Conservation (phyloP, 1,140 invertebrate genomes). For the Drosophila parvula region DNA sequence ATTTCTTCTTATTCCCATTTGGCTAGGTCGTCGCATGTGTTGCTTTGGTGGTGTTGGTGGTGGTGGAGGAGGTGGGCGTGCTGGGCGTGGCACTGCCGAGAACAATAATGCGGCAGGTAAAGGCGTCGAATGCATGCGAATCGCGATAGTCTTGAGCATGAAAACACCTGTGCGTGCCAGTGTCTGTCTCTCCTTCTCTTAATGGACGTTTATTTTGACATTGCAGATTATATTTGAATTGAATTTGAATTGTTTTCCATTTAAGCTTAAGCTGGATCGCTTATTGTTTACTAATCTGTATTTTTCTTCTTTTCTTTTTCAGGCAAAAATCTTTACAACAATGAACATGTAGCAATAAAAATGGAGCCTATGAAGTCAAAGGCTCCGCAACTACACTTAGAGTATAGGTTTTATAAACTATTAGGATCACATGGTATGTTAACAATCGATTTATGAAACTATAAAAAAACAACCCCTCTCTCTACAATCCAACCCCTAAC, state of each 20-base stretch:
- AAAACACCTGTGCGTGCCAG: constrained; percentile 18
- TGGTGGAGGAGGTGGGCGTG: constrained; percentile 47
- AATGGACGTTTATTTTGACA: constrained; percentile 3
- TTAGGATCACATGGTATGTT: constrained; percentile 95
- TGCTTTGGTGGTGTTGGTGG: constrained; percentile 65
- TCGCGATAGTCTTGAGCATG: constrained; percentile 49
- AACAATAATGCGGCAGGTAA: constrained; percentile 59
- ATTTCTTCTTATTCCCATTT: constrained; percentile 10
- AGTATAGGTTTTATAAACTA: constrained; percentile 99
- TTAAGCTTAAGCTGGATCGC: background rate
- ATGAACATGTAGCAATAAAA: constrained; percentile 99
- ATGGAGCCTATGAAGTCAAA: constrained; percentile 99
- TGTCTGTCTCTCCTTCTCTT: constrained; percentile 14
- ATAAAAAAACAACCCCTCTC: constrained; percentile 10
- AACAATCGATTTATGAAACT: constrained; percentile 10
- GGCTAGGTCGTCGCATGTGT: constrained; percentile 76
- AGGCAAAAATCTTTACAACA: constrained; percentile 99
- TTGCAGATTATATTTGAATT: constrained; percentile 19
- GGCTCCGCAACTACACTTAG: constrained; percentile 99
- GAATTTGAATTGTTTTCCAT: background rate
- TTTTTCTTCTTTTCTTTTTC: constrained; percentile 84
- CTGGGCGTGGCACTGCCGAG: constrained; percentile 56
- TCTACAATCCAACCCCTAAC: constrained; percentile 16
- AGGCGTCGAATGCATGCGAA: constrained; percentile 50
- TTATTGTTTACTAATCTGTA: constrained; percentile 10